Percentiles rank a stretch among this genome's conserved stretches.
These are phyloP conservation scores for Nomada flava DNA, from an alignment of 2,888 invertebrate species.

Conservation along the genomic window DNA sequence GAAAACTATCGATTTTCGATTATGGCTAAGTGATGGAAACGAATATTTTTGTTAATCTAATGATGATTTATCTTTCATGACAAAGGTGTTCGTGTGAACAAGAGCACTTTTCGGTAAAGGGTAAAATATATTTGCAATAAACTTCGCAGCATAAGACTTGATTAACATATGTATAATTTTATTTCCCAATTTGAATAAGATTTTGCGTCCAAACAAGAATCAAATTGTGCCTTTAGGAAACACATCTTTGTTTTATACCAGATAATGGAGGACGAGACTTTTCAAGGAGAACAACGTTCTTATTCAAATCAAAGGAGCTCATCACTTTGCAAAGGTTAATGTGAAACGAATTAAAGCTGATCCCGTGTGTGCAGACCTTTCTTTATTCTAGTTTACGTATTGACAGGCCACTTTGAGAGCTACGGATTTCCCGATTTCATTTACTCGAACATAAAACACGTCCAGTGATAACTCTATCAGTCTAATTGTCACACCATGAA, in stretches of 20 bases:
- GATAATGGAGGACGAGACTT: not conserved
- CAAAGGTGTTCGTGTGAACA: no score
- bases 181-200: no score
- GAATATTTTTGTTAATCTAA: not conserved
- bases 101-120: no score
- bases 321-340: conserved; percentile 19
- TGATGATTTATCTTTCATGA: not conserved
- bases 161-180: no score
- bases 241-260: not conserved
- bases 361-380: not conserved
- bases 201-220: not conserved
- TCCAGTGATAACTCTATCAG: not conserved
- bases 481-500: conserved; percentile 8
- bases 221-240: not conserved
- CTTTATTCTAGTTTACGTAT: not conserved
- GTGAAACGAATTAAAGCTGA: not conserved
- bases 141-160: no score
- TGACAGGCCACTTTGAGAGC: not conserved
- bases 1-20: no score
- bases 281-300: conserved; percentile 16
- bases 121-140: no score
- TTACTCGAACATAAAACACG: not conserved
- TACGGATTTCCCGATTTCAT: not conserved
- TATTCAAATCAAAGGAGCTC: conserved; percentile 12
- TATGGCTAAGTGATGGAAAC: no score